Evolutionary conservation across 2,113 vertebrate species (phyloP).

Genomic region (Silurus glanis): DNA sequence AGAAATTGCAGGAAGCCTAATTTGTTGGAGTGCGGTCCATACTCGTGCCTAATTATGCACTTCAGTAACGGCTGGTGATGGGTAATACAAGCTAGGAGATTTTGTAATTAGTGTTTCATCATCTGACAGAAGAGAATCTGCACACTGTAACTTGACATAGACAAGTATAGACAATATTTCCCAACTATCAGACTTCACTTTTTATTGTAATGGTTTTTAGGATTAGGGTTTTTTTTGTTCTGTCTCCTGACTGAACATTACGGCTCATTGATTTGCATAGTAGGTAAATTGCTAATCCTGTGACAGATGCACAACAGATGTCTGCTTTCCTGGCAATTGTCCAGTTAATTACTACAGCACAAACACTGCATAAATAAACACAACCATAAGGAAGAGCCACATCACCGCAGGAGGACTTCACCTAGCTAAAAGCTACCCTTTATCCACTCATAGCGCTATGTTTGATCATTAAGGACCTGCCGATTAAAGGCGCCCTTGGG

Average conservation of each 20-base stretch:
- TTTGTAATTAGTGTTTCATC: neutral
- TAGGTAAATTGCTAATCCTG: neutral
- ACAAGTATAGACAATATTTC: neutral
- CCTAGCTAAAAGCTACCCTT: neutral
- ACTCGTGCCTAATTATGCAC: neutral
- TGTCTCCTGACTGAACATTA: neutral
- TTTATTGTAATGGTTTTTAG: neutral
- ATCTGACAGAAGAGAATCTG: slow-evolving; percentile 2
- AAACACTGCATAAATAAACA: neutral
- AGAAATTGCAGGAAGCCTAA: neutral
- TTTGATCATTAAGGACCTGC: neutral
- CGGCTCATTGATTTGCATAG: neutral
- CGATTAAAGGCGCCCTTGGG: neutral
- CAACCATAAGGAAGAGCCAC: neutral
- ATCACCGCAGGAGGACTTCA: neutral
- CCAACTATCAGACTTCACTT: neutral
- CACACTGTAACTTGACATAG: neutral
- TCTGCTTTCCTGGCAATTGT: too few species aligned
- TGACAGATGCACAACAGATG: neutral
- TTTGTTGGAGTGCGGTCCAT: neutral
- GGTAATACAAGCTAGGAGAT: neutral
- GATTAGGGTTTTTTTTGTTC: neutral
- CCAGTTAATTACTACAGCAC: neutral
- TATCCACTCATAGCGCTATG: neutral
- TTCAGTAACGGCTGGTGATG: neutral